Evolutionary conservation across 2,888 invertebrate species (phyloP), one percentile per base, ranked within the genome.

Genomic region (Caradrina kadenii): DNA sequence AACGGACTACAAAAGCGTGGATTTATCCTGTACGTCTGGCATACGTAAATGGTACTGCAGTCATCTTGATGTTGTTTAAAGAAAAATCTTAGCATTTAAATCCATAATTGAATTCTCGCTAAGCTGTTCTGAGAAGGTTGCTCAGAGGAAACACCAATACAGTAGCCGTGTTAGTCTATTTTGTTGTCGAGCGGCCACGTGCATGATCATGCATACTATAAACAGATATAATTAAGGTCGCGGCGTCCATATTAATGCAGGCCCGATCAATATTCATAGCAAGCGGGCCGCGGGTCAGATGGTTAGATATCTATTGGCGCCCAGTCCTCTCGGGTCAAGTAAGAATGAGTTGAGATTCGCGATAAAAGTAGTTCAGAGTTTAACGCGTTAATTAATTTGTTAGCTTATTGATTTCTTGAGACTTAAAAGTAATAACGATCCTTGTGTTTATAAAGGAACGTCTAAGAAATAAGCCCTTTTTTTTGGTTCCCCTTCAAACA

Each of bases 151-250:
- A 83, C 54, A 52, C 55, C 56, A 73, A 74, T 71, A 76, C 79
- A 81, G 83, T 69, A 83, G 83, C 76, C 21, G 56, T 76, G 78
- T 74, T 70, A 60, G 71, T 77, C 64, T 53, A 69, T 81, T 76
- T 69, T 69, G 76, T 73, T 64, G 79, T 67, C 71, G 63, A 54
- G 54, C 69, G 35, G 60, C 73, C 87, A 86, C 87, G 90, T 87
- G 89, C 91, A 86, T 89, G 90, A 75, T 87, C 86, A 77, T 86
- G 90, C 88, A 91, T 90, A 88, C 87, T 88, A 88, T 91, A 89
- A 91, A 91, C 90, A 92, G 88, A 89, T 89, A 87, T 91, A 91
- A 93, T 93, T 93, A 92, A 91, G 91, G 93, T 89, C 92, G 88
- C 77, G 76, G 76, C 88, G 85, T 89, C 88, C 89, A 89, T 91